Base-by-base conservation (phyloP, 1,140 invertebrate species). In the Lerema accius region DNA sequence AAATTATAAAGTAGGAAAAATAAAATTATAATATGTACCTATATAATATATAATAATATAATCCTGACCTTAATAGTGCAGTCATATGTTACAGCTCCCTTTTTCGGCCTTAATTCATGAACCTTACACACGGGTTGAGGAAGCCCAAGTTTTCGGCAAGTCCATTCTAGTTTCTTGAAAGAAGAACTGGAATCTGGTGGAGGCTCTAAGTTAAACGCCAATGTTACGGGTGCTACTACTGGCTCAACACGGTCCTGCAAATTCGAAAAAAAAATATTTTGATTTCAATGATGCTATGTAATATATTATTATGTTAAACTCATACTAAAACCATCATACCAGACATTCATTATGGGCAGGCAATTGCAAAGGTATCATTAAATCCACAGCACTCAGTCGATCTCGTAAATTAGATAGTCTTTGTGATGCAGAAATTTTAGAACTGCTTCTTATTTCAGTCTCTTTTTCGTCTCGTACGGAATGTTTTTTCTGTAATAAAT, bases 391-490 rank as follows among this genome's bases (percentile, higher is more conserved):
- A 59, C 74, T 90, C 4, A 90, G 68, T 42, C 80, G 77, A 55
- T 90, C 86, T 64, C 84, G 69, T 49, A 90, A 67, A 59, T 86
- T 89, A 0, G 80, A 84, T 14, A 90, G 71, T 43, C 87, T 77
- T 58, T 90, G 86, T 26, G 86, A 86, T 23, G 87, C 87, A n/a
- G 87, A 86, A 37, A 82, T 70, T 69, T 87, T 89, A 9, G 69
- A 59, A 55, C 55, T 73, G 10, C 67, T 48, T 65, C 65, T 83
- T n/a, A 51, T 39, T 53, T 84, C 84, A 69, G 66, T 71, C 40
- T 85, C 78, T 71, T 75, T 81, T 46, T 81, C 82, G 53, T 73
- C 67, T 48, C 76, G 77, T 60, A 63, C 71, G 73, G 81, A 80
- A 77, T 85, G 78, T 78, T 85, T 86, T 17, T 73, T 63, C 86